Base-by-base conservation (phyloP, 2,113 vertebrate species). In the Entomyzon cyanotis region DNA sequence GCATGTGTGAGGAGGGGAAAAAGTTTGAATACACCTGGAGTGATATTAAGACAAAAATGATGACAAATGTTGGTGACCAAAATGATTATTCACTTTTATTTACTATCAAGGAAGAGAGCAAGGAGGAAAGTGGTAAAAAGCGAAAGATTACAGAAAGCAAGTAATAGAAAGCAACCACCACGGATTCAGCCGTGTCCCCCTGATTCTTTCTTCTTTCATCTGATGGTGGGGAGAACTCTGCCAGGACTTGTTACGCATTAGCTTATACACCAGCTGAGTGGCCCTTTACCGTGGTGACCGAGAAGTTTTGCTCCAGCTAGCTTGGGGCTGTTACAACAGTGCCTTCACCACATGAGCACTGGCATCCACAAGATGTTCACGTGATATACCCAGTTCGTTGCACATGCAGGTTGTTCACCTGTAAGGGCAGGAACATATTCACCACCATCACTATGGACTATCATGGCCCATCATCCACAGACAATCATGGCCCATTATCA, bases 161-260 rank as follows among this genome's bases (percentile, higher is more conserved):
- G 53, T 28, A 24, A 23, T 28, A 69, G 39, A 39, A 39, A 39
- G 11, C 19, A 4, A 15, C 24, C 11, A 69, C 10, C 27, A 68
- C 3, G 4, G n/a, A 39, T 49, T 59, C 42, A 39, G 23, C 1
- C 0, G 28, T 0, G 0, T 41, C 11, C 9, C n/a, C 17, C 2
- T 28, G 42, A 39, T 58, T 31, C 5, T 46, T 65, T 44, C 11
- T 55, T 56, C 21, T 47, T 49, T 58, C 42, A 17, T 68, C 28
- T 81, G 22, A 13, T 0, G 0, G 8, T 47, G 18, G 7, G 8
- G 9, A 49, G 11, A 69, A 4, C 17, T 39, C 42, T 39, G n/a
- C 8, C 22, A 27, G 22, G 22, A 39, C 25, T 15, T 56, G 8
- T 27, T 47, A 27, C 6, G 20, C 12, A 25, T 46, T 80, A 1